Base-by-base conservation (phyloP, 2,797 vertebrate species). In the Oophaga sylvatica region DNA sequence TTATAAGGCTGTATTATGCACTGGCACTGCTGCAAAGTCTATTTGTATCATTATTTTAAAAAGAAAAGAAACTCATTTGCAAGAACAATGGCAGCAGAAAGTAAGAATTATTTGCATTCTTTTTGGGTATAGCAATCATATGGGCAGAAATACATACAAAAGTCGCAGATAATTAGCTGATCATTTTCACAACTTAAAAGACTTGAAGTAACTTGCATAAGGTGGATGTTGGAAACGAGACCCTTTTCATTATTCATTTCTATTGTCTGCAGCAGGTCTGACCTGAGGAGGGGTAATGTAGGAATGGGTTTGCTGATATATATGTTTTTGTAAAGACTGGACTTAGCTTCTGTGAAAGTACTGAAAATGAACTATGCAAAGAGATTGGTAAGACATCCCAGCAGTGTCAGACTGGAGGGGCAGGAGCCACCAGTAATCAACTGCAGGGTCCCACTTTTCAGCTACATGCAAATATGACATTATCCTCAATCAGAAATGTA, bases 11-110 rank as follows among this genome's bases (percentile, higher is more conserved):
- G 80, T 60, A 62, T 78, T 83, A 83, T 87, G 84, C 80, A 86
- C 57, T 86, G 84, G 31, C 84, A 83, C 41, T 80, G 67, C 63
- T 73, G 63, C 62, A 86, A 89, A 87, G 53, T 89, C 73, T 80
- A 89, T 86, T 86, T 89, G 15, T 83, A 60, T 83, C 88, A 87
- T 89, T 89, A 83, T 86, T 80, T 89, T 83, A 83, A 83, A 83
- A 73, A 86, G 84, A 57, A 86, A 89, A 89, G 84, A 71, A 83
- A 83, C 73, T 82, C 19, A 79, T 83, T 86, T 45, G 83, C 82
- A 89, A 86, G 80, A 89, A 80, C 60, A 80, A 83, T 73, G 56
- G 80, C 35, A 86, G 59, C 35, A 71, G 19, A 81, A 83, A 86
- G 80, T 79, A 63, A 70, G 73, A 83, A 78, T 79, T 83, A 70